These are phyloP conservation scores for Brachypterus glaber DNA, from an alignment of 2,888 invertebrate genomes.

Conservation along the genomic window DNA sequence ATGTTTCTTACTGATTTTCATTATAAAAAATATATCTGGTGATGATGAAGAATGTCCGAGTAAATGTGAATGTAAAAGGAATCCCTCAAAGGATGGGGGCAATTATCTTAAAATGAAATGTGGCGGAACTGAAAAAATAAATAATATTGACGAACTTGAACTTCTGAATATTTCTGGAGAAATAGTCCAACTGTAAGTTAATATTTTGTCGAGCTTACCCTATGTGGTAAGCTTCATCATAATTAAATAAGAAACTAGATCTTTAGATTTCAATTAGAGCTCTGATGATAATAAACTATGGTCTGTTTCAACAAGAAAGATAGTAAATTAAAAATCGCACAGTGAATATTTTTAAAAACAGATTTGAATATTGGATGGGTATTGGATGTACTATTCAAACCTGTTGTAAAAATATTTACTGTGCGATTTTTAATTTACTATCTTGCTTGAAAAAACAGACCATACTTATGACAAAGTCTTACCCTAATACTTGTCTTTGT, in stretches of 20 bases:
- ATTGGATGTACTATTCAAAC: too few species aligned
- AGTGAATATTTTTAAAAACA: too few species aligned
- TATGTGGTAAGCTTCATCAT: too few species aligned
- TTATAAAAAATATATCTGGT: slow-evolving; percentile 8
- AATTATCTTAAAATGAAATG: slow-evolving; percentile 55
- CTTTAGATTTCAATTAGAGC: slow-evolving; percentile 4
- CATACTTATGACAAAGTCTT: too few species aligned
- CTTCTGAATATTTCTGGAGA: slow-evolving; percentile 51
- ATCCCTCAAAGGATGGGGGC: slow-evolving; percentile 42
- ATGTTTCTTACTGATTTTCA: slow-evolving; percentile 10
- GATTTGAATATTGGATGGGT: too few species aligned
- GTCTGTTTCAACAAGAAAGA: too few species aligned
- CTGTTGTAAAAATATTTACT: too few species aligned
- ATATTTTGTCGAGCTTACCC: slow-evolving; percentile 4
- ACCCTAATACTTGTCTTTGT: too few species aligned
- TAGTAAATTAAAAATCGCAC: too few species aligned
- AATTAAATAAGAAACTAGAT: too few species aligned
- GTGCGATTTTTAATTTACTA: too few species aligned
- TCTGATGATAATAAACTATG: slow-evolving; percentile 20
- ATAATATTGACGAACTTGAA: slow-evolving; percentile 53
- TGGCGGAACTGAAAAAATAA: slow-evolving; percentile 50
- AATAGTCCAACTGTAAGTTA: slow-evolving; percentile 57
- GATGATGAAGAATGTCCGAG: slow-evolving; percentile 22
- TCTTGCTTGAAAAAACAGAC: too few species aligned
- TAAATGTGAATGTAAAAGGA: slow-evolving; percentile 48